Evolutionary conservation across 2,888 invertebrate genomes (phyloP), one percentile per base, ranked within the genome.

Genomic region (Zaprionus lineosus): DNA sequence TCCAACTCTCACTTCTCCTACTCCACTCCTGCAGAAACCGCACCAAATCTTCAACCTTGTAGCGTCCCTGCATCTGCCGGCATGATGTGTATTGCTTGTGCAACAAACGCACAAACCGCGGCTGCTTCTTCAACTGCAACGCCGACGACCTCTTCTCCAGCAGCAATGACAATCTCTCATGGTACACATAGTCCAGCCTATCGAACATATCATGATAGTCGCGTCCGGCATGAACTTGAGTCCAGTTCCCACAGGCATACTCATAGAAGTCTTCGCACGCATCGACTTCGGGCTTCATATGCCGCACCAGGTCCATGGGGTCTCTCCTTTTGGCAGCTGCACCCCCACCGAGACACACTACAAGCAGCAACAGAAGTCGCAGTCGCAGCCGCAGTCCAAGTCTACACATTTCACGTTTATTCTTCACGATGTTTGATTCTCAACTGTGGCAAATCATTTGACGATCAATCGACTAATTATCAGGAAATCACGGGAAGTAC

Each of bases 191-290:
- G 16, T 75, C 75, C 43, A 75, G 40, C 6, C 63, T 50, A 8
- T 26, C 53, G 40, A 83, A 0, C 3, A 59, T 18, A 5, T 59
- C 83, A 9, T 7, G 1, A 7, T 59, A 66, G 11, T 8, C n/a
- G 6, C 21, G 40, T 0, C 1, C 12, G 0, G 2, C 21, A 3
- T 82, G 58, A 11, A 21, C 52, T 11, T 2, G 0, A 0, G 41
- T 14, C 75, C 75, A 75, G 3, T 50, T 39, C 1, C 83, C 79
- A 21, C 75, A 75, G 31, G 83, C 75, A 5, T 57, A 33, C 2
- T n/a, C 44, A 15, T 83, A 75, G 33, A 75, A 79, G 6, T 82
- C 79, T 0, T 0, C 3, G 1, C 75, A 75, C 0, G 79, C 40
- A 16, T 40, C 12, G 3, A 5, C 29, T 0, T n/a, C n/a, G 1